Conservation (phyloP, 2,888 invertebrate species). For the Patella depressa region DNA sequence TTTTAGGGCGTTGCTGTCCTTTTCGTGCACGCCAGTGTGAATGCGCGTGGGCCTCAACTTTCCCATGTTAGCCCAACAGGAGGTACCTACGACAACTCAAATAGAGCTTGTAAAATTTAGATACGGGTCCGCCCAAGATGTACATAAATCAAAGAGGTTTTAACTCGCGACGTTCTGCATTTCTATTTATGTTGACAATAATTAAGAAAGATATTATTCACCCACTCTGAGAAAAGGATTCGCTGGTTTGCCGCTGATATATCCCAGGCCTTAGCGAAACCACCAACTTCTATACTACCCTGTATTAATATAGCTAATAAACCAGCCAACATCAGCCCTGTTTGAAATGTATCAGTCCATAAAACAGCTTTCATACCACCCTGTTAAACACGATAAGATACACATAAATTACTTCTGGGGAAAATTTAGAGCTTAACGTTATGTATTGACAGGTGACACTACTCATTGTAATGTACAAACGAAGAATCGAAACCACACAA, state of each 20-base stretch:
- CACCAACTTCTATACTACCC: conserved; percentile 67
- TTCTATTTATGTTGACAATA: background rate
- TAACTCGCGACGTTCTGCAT: conserved; percentile 67
- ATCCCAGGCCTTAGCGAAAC: conserved; percentile 63
- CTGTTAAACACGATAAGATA: background rate
- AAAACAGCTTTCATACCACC: conserved; percentile 71
- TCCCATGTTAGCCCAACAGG: too few relatives aligned
- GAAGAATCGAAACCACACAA: too few relatives aligned
- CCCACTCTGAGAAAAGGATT: conserved; percentile 10
- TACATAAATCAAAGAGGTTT: too few relatives aligned
- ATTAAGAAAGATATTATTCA: background rate
- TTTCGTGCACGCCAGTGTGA: too few relatives aligned
- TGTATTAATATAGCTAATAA: conserved; percentile 67
- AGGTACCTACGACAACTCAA: too few relatives aligned
- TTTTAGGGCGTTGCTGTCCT: too few relatives aligned
- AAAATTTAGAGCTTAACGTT: too few relatives aligned
- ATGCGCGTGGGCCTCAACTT: too few relatives aligned
- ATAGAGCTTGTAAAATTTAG: too few relatives aligned
- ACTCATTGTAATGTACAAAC: too few relatives aligned
- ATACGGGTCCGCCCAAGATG: too few relatives aligned
- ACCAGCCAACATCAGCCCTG: conserved; percentile 69
- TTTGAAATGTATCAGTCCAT: conserved; percentile 72
- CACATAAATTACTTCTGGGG: background rate
- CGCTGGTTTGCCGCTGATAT: conserved; percentile 45
- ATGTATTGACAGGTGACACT: too few relatives aligned